These are phyloP conservation scores for Dascillus cervinus DNA, from an alignment of 2,888 invertebrate species.

Conservation along the genomic window DNA sequence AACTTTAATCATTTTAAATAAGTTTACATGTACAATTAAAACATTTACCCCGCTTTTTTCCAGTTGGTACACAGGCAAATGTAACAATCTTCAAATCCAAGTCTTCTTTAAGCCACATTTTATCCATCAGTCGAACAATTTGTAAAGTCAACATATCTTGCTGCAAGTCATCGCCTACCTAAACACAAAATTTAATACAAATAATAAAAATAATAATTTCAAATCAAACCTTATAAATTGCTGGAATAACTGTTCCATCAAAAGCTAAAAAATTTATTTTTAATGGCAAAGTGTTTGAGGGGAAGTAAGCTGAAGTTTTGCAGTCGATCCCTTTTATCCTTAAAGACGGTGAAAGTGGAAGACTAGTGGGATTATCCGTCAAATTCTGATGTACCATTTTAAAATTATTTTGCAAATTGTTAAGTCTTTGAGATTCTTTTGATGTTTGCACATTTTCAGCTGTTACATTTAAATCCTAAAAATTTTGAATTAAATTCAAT, in stretches of 20 bases:
- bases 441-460: conserved; percentile 79
- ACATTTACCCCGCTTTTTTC: conserved; percentile 67
- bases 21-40: too few relatives aligned
- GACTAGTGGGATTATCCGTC: conserved; percentile 63
- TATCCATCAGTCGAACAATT: conserved; percentile 95
- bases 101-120: conserved; percentile 89
- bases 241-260: conserved; percentile 70
- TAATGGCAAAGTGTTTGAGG: conserved; percentile 91
- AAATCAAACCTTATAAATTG: conserved; percentile 73
- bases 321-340: conserved; percentile 66
- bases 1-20: conserved; percentile 8
- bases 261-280: conserved; percentile 86
- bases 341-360: conserved; percentile 78
- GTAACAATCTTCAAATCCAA: conserved; percentile 94
- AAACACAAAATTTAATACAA: conserved; percentile 3
- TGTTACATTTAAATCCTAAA: conserved; percentile 69
- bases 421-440: conserved; percentile 70
- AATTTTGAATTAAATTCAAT: conserved; percentile 11
- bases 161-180: conserved; percentile 95
- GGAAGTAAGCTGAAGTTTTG: conserved; percentile 85
- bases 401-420: conserved; percentile 64
- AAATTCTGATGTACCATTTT: conserved; percentile 57
- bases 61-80: conserved; percentile 91
- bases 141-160: conserved; percentile 96
- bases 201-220: conserved; percentile 3